Evolutionary conservation across 2,888 invertebrate genomes (phyloP).

Genomic region (Hypercompe scribonia): DNA sequence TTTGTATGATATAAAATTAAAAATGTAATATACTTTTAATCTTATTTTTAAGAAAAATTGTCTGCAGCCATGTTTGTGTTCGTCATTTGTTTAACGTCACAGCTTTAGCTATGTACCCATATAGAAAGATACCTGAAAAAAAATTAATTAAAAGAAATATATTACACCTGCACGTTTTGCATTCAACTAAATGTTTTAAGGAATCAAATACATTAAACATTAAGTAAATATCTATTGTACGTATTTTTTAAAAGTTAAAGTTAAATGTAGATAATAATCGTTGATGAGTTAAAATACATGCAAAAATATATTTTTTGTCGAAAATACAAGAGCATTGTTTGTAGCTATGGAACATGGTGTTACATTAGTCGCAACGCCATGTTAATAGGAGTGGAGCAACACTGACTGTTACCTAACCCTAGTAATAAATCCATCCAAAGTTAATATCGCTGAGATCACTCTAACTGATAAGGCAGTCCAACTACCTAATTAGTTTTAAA

Average conservation of each 20-base stretch:
- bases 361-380: background rate
- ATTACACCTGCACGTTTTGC: too few relatives aligned
- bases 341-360: background rate
- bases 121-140: too few relatives aligned
- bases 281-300: background rate
- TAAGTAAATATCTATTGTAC: too few relatives aligned
- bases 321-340: background rate
- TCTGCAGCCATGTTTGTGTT: background rate
- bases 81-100: too few relatives aligned
- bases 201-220: too few relatives aligned
- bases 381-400: background rate
- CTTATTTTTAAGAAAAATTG: background rate
- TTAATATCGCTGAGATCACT: background rate
- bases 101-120: too few relatives aligned
- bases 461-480: background rate
- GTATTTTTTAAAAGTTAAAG: too few relatives aligned
- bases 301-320: background rate
- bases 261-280: too few relatives aligned
- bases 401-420: background rate
- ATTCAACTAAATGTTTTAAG: too few relatives aligned
- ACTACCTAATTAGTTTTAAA: background rate
- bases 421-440: constrained; percentile 2
- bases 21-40: background rate
- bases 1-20: background rate
- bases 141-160: too few relatives aligned